Base-by-base conservation (phyloP, 2,888 invertebrate species). In the Julus scandinavius region DNA sequence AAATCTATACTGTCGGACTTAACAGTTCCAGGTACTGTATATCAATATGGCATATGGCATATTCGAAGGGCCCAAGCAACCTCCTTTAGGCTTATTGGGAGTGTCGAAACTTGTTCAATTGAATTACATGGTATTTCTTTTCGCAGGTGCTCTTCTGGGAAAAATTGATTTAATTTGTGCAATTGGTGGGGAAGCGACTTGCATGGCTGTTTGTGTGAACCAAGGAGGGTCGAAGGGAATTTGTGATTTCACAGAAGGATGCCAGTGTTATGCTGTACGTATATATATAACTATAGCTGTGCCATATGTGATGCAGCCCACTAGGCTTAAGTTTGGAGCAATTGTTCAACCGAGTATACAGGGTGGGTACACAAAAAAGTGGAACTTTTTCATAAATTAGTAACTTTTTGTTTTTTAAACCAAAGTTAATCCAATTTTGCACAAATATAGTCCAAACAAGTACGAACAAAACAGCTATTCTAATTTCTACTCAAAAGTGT, bases 81-180 rank as follows among this genome's bases (percentile, higher is more conserved):
- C 58, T 5, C 9, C 72, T 72, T 72, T n/a, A 29, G 72, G 29
- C 4, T 20, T 20, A 63, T n/a, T n/a, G 63, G 6, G 72, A 54
- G 15, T 72, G 72, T 72, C 29, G 29, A 72, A 72, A 72, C 9
- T 72, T 11, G 20, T 72, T 6, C 72, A 72, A 72, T 72, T 72
- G 72, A n/a, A 72, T 72, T 20, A 72, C 20, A 17, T n/a, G 15
- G 72, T 29, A 20, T 29, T 72, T 20, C n/a, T 29, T 72, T 72
- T 72, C 20, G 20, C 54, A 72, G 72, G 72, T 72, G 72, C 11
- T 29, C 72, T 72, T 72, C 72, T 72, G 72, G 72, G 72, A 29
- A 72, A 20, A 72, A 72, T 72, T 20, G 72, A 9, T 20, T 20
- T 72, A 20, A 72, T 72, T 72, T 72, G 72, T 20, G 20, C 11